A percentile compares a stretch with the other conserved stretches of the same genome.
These are phyloP conservation scores for Nothoprocta perdicaria DNA, from an alignment of 2,113 vertebrate genomes.

Conservation along the genomic window DNA sequence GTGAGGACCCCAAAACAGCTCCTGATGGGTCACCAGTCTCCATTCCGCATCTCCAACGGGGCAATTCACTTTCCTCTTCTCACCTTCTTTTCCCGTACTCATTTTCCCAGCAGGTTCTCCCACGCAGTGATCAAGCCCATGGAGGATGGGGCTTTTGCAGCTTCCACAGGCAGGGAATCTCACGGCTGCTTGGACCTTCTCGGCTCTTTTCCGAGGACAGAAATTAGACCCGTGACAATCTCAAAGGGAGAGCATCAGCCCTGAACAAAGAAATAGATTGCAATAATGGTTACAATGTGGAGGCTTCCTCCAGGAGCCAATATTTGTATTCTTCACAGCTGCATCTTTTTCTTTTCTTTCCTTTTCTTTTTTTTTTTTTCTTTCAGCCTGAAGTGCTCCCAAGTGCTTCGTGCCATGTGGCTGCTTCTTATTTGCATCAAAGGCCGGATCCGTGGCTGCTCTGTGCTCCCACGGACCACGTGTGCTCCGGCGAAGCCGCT, in stretches of 20 bases:
- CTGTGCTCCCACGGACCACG: not conserved
- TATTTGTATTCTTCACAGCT: conserved; percentile 45
- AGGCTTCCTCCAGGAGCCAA: conserved; percentile 7
- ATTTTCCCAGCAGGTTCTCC: not conserved
- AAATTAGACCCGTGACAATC: not conserved
- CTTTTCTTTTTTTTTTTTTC: no score
- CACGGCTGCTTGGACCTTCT: not conserved
- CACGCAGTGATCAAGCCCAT: not conserved
- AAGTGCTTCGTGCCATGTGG: not conserved
- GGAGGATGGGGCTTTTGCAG: not conserved
- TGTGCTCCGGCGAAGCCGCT: not conserved
- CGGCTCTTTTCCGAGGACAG: not conserved
- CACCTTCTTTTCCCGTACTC: not conserved
- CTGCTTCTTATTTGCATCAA: conserved; percentile 40
- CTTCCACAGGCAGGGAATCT: not conserved
- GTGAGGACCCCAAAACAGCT: not conserved
- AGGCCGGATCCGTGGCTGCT: not conserved
- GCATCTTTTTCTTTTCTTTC: not conserved
- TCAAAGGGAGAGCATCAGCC: not conserved
- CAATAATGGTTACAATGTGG: conserved; percentile 2
- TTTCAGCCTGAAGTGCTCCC: conserved; percentile 31
- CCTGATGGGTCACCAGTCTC: not conserved
- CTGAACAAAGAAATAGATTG: not conserved
- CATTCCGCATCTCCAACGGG: not conserved
- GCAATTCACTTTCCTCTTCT: no score